phyloP scores from a whole-genome alignment of 2,888 invertebrate genomes.

The Thalpophila matura region DNA sequence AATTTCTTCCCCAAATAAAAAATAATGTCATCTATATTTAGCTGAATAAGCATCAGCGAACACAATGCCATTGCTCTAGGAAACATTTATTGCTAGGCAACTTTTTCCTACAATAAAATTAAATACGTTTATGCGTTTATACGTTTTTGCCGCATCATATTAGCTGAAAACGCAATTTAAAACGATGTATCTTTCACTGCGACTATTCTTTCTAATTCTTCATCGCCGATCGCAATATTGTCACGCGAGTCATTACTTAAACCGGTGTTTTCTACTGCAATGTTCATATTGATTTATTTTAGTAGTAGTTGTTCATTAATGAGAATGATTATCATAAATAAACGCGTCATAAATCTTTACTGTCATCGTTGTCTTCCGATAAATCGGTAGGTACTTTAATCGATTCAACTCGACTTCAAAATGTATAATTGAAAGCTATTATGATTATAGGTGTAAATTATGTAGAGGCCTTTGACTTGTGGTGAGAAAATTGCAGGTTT shows the following conservation, averaged over 20 bases:
- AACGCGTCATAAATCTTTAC: not conserved
- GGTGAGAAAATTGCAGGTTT: too few species aligned
- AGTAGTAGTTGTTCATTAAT: not conserved
- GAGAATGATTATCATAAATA: not conserved
- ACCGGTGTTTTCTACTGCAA: constrained; percentile 11
- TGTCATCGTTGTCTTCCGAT: constrained; percentile 7
- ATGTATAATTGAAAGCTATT: too few species aligned
- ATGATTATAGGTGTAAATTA: too few species aligned
- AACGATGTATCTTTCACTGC: constrained; percentile 40
- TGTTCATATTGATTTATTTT: constrained; percentile 4
- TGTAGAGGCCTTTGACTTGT: too few species aligned
- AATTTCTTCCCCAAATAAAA: too few species aligned
- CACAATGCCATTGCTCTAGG: constrained; percentile 34
- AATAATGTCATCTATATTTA: too few species aligned
- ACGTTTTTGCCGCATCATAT: constrained; percentile 29
- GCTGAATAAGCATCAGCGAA: too few species aligned
- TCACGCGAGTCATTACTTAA: constrained; percentile 34
- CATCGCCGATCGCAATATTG: not conserved
- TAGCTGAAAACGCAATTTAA: constrained; percentile 22
- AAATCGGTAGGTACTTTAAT: too few species aligned
- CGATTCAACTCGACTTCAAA: too few species aligned
- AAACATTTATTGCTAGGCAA: constrained; percentile 18
- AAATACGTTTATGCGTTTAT: too few species aligned
- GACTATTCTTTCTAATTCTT: constrained; percentile 29
- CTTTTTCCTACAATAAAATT: constrained; percentile 3